Evolutionary conservation across 2,113 vertebrate genomes (phyloP).

Genomic region (Hippopotamus amphibius): DNA sequence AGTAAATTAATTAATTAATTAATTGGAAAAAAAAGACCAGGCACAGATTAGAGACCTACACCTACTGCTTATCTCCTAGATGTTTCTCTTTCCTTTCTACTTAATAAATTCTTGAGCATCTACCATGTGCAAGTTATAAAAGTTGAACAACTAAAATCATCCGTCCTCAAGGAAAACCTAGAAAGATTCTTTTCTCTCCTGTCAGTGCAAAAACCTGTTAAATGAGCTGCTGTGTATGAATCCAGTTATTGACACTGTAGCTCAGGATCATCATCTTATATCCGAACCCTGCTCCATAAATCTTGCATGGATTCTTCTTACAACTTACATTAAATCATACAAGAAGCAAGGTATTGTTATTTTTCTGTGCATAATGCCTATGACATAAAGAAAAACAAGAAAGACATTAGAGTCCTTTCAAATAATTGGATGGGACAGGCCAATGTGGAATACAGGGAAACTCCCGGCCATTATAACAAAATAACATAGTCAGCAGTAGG

Average conservation of each 20-base stretch:
- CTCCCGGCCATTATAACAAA: not conserved
- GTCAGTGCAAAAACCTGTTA: too few species aligned
- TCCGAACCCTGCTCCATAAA: not conserved
- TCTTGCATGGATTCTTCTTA: not conserved
- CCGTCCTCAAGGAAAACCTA: too few species aligned
- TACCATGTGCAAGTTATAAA: too few species aligned
- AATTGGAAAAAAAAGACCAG: too few species aligned
- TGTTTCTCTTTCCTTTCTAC: not conserved
- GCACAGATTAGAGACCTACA: not conserved
- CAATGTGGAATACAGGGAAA: not conserved
- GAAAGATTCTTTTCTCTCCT: too few species aligned
- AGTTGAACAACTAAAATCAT: too few species aligned
- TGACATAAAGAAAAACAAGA: constrained; percentile 1
- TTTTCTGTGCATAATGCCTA: not conserved
- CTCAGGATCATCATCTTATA: not conserved
- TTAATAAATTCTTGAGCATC: not conserved
- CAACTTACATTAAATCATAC: not conserved
- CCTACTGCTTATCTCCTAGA: not conserved
- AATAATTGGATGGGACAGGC: not conserved
- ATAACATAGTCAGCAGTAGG: not conserved
- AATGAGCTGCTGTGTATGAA: not conserved
- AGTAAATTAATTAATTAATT: too few species aligned
- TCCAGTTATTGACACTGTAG: not conserved
- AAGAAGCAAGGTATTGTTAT: not conserved
- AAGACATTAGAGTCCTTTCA: not conserved